Base-by-base conservation (phyloP, 2,113 vertebrate genomes). In the Macrotis lagotis region DNA sequence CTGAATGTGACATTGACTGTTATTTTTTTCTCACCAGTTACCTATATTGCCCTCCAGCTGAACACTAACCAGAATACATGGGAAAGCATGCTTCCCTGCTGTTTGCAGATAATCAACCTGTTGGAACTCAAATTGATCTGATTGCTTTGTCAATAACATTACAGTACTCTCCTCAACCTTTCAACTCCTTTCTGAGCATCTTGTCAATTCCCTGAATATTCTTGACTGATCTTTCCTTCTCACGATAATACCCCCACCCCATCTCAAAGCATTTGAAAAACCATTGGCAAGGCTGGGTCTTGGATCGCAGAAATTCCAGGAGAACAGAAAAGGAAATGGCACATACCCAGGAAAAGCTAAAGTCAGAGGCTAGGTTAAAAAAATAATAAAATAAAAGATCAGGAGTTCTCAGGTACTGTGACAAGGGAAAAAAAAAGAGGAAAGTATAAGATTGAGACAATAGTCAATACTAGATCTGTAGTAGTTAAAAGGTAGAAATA, bases 61-160 rank as follows among this genome's bases (percentile, higher is more conserved):
- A 25, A 53, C 48, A 96, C 91, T 94, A 50, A 92, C 51, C 25
- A 91, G 53, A 93, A 51, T 44, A 31, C 51, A 37, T 0, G 22
- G 53, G 51, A 93, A 91, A 25, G 53, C 25, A 3, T 3, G 48
- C 44, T 92, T 92, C 66, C 25, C 9, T 90, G 88, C 74, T 94
- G 10, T 94, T 94, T 90, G 52, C 8, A 55, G 91, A 59, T 74
- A 50, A 88, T 88, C 66, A 94, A 90, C 92, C 55, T 48, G 48
- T 88, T 94, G 92, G 96, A 92, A 92, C 1, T 0, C 50, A 28
- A 93, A 93, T 95, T 91, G 93, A 48, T 92, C 98, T 94, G 92
- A 59, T 9, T 0, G 55, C 2, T 3, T 94, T 90, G 11, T 22
- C 88, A 53, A 5, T 74, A 94, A 96, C 88, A 90, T 88, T 16